Conservation (phyloP, 2,113 vertebrate genomes). For the Oceanites oceanicus region DNA sequence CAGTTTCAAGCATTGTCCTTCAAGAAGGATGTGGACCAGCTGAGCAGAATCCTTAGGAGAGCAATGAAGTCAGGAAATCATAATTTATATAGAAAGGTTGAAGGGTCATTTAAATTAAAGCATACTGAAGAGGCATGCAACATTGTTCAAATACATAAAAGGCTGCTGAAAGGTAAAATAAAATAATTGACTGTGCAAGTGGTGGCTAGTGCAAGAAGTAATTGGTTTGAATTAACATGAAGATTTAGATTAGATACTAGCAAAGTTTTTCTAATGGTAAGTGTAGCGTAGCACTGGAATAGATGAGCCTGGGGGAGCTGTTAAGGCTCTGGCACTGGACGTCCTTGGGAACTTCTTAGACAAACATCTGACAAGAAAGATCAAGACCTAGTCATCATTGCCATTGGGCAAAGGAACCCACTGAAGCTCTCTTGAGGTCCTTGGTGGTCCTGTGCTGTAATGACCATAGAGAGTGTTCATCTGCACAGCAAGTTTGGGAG, state of each 20-base stretch:
- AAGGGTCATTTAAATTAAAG: not conserved
- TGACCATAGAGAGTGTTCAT: not conserved
- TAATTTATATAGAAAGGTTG: not conserved
- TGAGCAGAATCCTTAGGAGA: not conserved
- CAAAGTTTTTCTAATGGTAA: not conserved
- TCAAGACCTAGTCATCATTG: not conserved
- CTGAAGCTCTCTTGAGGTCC: not conserved
- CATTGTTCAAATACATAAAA: not conserved
- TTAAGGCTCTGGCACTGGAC: not conserved
- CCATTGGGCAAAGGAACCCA: not conserved
- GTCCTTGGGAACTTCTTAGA: not conserved
- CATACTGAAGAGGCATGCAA: not conserved
- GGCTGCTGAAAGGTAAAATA: not conserved
- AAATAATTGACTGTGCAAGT: not conserved
- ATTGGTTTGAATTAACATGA: not conserved
- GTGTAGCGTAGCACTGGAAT: not conserved
- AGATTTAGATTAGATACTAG: not conserved
- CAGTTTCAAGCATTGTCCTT: not conserved
- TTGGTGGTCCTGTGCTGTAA: not conserved
- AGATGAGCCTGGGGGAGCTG: not conserved
- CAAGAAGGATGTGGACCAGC: not conserved
- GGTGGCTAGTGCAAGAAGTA: not conserved
- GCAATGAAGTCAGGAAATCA: not conserved
- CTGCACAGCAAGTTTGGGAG: not conserved
- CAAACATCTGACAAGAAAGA: not conserved